Conservation (phyloP, 2,888 invertebrate species). For the Molanna angustata region DNA sequence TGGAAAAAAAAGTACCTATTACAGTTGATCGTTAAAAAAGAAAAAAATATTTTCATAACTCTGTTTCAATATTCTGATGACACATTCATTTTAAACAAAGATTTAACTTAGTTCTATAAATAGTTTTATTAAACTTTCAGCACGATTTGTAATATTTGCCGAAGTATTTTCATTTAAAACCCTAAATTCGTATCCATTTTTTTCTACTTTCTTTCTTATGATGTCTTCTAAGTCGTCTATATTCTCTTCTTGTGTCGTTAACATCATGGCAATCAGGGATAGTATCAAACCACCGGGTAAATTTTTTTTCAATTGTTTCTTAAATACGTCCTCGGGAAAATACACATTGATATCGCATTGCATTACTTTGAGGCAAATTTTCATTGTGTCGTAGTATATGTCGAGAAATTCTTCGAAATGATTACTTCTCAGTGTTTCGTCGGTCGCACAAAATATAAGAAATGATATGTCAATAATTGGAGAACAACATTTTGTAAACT, state of each 20-base stretch:
- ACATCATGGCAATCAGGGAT: background rate
- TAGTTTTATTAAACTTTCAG: constrained; percentile 1
- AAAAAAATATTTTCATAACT: no score
- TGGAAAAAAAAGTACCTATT: no score
- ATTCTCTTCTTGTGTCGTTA: constrained; percentile 11
- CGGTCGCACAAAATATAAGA: constrained; percentile 19
- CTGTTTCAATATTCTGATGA: no score
- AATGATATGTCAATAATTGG: constrained; percentile 17
- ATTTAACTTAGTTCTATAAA: background rate
- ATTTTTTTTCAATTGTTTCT: constrained; percentile 10
- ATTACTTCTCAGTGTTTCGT: constrained; percentile 6
- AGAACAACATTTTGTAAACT: constrained; percentile 17
- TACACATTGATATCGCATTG: constrained; percentile 15
- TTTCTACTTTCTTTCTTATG: background rate
- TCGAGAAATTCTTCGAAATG: constrained; percentile 21
- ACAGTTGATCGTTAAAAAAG: no score
- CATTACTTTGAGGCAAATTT: background rate
- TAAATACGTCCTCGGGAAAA: constrained; percentile 19
- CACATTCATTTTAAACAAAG: no score
- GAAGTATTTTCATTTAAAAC: background rate
- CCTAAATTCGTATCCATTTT: background rate
- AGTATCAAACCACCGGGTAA: constrained; percentile 11
- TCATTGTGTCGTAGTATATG: constrained; percentile 14
- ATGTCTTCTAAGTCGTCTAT: constrained; percentile 5
- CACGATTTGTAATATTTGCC: background rate